Percentiles rank a stretch among this genome's conserved stretches.
These are phyloP conservation scores for Etheostoma spectabile DNA, from an alignment of 2,113 vertebrate species.

Conservation along the genomic window DNA sequence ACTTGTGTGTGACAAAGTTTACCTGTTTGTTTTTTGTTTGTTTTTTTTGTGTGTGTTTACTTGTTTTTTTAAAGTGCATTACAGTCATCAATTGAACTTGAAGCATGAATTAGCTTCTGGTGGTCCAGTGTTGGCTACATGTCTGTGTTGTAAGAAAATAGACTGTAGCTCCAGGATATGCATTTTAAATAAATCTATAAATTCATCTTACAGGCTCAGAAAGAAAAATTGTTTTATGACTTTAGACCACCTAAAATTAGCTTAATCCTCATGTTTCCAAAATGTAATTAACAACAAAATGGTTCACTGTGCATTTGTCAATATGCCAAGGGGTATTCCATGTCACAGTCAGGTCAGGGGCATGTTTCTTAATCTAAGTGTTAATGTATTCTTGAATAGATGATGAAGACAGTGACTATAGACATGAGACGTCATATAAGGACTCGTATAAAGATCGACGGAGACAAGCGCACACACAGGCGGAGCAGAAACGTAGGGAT, in stretches of 20 bases:
- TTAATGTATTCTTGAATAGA: constrained; percentile 80
- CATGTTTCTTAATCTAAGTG: not conserved
- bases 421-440: constrained; percentile 90
- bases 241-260: not conserved
- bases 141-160: not conserved
- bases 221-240: not conserved
- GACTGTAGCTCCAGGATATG: not conserved
- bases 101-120: constrained; percentile 12
- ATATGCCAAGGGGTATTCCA: not conserved
- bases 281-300: not conserved
- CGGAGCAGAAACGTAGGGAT: constrained; percentile 94
- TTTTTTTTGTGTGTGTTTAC: too few species aligned
- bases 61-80: not conserved
- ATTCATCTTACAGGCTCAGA: not conserved
- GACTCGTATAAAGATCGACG: constrained; percentile 94
- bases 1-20: too few species aligned
- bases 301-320: not conserved
- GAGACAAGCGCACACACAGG: constrained; percentile 94
- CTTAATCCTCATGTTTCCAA: not conserved
- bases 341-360: not conserved
- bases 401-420: constrained; percentile 97
- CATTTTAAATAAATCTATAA: not conserved
- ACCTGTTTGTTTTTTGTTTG: too few species aligned
- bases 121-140: not conserved
- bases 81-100: not conserved